Conservation (phyloP, 2,888 invertebrate species). For the Scrobipalpa costella region DNA sequence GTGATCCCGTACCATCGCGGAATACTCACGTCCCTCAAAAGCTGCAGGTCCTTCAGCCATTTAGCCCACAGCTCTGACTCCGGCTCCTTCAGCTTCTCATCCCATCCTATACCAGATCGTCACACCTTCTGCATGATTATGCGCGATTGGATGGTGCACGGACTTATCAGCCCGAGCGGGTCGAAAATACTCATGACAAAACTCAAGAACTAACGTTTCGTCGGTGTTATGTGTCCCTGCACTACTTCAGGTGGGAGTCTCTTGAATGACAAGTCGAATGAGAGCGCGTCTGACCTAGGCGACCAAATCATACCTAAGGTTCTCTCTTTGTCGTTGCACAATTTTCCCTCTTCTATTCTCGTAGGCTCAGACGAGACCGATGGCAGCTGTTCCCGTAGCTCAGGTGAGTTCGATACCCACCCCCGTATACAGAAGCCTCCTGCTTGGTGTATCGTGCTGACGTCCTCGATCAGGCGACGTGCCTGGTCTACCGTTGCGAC, state of each 20-base stretch:
- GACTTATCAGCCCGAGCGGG: constrained; percentile 3
- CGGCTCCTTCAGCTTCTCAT: constrained; percentile 1
- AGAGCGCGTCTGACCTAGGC: background rate
- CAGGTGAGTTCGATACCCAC: constrained; percentile 38
- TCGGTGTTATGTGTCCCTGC: background rate
- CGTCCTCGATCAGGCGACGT: constrained; percentile 26
- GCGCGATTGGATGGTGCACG: background rate
- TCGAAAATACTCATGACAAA: constrained; percentile 19
- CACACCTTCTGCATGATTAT: constrained; percentile 18
- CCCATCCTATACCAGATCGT: constrained; percentile 14
- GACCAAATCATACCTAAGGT: constrained; percentile 7
- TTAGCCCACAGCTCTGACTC: background rate
- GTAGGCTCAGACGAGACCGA: background rate
- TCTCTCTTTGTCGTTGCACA: background rate
- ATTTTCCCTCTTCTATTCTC: constrained; percentile 5
- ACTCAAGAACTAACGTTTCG: constrained; percentile 4
- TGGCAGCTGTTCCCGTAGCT: constrained; percentile 25
- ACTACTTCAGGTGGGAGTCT: background rate
- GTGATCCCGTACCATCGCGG: constrained; percentile 12
- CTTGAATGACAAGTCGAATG: constrained; percentile 12
- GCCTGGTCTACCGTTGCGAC: constrained; percentile 35
- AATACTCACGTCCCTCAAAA: background rate
- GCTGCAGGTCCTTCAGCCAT: background rate
- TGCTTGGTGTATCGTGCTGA: constrained; percentile 29
- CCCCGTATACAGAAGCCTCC: constrained; percentile 33